Evolutionary conservation across 2,113 vertebrate genomes (phyloP), one percentile per base, ranked within the genome.

Genomic region (Etheostoma spectabile): DNA sequence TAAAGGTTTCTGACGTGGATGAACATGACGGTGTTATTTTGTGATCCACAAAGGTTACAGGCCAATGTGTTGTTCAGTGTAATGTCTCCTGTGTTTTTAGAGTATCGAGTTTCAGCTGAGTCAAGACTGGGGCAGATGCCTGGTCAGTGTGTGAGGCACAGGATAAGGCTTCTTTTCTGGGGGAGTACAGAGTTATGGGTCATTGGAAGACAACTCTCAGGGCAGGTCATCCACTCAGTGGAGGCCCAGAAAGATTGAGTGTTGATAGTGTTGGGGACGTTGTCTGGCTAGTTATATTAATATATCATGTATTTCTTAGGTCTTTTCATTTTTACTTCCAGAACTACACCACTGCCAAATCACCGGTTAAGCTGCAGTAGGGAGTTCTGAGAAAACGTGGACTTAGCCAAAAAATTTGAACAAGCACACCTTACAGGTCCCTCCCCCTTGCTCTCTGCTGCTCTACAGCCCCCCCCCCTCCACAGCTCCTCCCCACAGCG

Each of bases 141-240:
- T 63, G 60, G 77, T 82, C 79, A 62, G 66, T 61, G 69, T 68
- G 74, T 87, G 79, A 90, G 83, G 78, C 49, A 35, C 14, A 24
- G 75, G 80, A 69, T 70, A 80, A 64, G 55, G 63, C 53, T 77
- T 84, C 52, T 81, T 65, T 52, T 70, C 27, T 46, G 85, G 68
- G 88, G 86, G 81, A 91, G 81, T 84, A 48, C 12, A 63, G 55
- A 83, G 63, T 48, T 42, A 78, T 82, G 87, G 60, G 88, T 90
- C 87, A 86, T 30, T 33, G 62, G 62, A 42, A 81, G 77, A 90
- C 86, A 83, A 67, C 60, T 61, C 55, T 82, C 64, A 84, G 46
- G 74, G 67, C 45, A 74, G 72, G 76, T 84, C 84, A 84, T 35
- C 8, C 48, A 52, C 59, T 87, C 85, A 75, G 63, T 22, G 51